These are phyloP conservation scores for Ptychoptera albimana DNA, from an alignment of 2,888 invertebrate species.

Conservation along the genomic window DNA sequence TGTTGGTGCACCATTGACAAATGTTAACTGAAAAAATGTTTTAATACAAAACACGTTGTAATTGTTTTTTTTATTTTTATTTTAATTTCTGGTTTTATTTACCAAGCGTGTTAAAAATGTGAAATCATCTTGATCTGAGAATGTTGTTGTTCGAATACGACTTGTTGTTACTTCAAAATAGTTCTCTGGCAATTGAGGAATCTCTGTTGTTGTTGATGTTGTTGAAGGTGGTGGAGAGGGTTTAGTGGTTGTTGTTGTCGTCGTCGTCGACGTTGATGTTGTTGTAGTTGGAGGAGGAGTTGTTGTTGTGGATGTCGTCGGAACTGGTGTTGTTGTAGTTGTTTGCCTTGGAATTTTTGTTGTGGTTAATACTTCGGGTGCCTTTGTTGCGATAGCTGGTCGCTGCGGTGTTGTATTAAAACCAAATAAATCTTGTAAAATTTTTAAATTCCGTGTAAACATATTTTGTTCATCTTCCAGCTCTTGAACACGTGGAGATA, in stretches of 20 bases:
- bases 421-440: no score
- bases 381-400: conserved; percentile 1
- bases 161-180: conserved; percentile 16
- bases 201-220: conserved; percentile 31
- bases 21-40: no score
- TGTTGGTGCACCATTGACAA: no score
- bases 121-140: conserved; percentile 38
- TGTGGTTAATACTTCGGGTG: conserved; percentile 8
- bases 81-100: conserved; percentile 13
- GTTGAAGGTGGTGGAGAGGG: conserved; percentile 25
- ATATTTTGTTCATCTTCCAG: no score
- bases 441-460: no score
- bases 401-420: conserved; percentile 1
- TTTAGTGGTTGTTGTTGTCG: conserved; percentile 18
- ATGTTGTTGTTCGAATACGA: conserved; percentile 25
- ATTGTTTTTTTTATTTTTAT: conserved; percentile 5
- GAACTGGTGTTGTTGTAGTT: conserved; percentile 3
- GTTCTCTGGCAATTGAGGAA: conserved; percentile 8
- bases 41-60: conserved; percentile 10
- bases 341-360: conserved; percentile 13
- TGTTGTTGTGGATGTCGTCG: conserved; percentile 8
- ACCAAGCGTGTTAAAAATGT: conserved; percentile 43
- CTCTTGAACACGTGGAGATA: not conserved
- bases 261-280: conserved; percentile 14
- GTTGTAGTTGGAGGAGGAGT: conserved; percentile 9